Percentiles rank a stretch among this genome's conserved stretches.
phyloP scores from a whole-genome alignment of 2,888 invertebrate species.

The Dryadula phaetusa region DNA sequence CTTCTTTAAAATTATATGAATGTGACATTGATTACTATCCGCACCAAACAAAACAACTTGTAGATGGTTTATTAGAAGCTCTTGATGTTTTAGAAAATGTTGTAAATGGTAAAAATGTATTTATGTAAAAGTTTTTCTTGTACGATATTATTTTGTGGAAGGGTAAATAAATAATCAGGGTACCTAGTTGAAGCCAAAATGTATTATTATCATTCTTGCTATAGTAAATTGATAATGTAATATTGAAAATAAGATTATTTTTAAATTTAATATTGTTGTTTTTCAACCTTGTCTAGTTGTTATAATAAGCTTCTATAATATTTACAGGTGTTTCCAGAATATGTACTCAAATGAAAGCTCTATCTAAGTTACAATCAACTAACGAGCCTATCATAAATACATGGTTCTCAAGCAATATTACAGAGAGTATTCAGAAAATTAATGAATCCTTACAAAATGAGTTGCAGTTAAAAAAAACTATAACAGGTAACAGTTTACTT shows the following conservation, averaged over 20 bases:
- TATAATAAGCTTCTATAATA: background rate
- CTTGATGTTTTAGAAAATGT: conserved; percentile 59
- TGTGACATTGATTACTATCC: conserved; percentile 69
- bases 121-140: no score
- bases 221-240: no score
- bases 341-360: conserved; percentile 62
- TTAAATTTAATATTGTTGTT: background rate
- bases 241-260: no score
- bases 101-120: conserved; percentile 58
- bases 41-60: conserved; percentile 60
- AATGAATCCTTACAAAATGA: conserved; percentile 59
- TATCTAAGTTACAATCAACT: conserved; percentile 61
- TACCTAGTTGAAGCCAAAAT: no score
- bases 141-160: no score
- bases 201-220: no score
- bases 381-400: conserved; percentile 67
- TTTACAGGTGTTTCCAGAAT: conserved; percentile 62
- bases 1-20: conserved; percentile 65
- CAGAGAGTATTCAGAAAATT: conserved; percentile 58
- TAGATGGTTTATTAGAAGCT: conserved; percentile 60
- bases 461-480: conserved; percentile 60
- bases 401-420: conserved; percentile 65
- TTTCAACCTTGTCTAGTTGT: background rate
- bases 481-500: conserved; percentile 59
- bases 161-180: no score